phyloP scores from a whole-genome alignment of 2,113 vertebrate genomes.

The Eolophus roseicapilla region DNA sequence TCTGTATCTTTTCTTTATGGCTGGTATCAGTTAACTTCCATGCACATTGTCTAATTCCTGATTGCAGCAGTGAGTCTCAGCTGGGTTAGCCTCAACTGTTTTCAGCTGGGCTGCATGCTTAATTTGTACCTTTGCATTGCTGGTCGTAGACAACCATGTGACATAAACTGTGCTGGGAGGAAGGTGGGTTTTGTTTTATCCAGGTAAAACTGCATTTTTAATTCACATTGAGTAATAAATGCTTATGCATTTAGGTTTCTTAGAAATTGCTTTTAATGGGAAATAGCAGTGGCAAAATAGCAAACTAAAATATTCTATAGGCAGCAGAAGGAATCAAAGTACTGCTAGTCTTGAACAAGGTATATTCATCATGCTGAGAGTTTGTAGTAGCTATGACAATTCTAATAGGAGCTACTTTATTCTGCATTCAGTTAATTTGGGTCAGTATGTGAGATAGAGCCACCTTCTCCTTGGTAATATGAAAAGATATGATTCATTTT shows the following conservation, averaged over 20 bases:
- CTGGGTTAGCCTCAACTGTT: neutral
- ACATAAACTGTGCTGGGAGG: neutral
- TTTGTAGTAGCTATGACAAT: neutral
- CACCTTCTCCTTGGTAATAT: neutral
- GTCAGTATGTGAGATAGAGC: neutral
- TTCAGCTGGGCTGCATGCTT: neutral
- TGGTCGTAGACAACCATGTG: accelerated
- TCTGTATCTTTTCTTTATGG: neutral
- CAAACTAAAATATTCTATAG: neutral
- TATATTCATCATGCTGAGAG: neutral
- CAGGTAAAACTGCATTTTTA: neutral
- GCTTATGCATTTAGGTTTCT: neutral
- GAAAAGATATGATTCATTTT: neutral
- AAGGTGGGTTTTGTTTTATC: accelerated
- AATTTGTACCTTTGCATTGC: too few species aligned
- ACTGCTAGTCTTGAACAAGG: neutral
- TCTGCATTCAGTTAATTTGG: neutral
- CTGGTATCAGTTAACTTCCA: neutral
- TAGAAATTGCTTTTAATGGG: neutral
- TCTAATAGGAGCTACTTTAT: neutral
- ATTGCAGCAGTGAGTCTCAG: neutral
- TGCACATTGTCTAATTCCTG: accelerated
- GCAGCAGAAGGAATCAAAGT: neutral
- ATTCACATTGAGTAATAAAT: neutral
- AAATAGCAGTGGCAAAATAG: neutral